Evolutionary conservation across 1,140 invertebrate species (phyloP), one percentile per base, ranked within the genome.

Genomic region (Propsilocerus akamusi): DNA sequence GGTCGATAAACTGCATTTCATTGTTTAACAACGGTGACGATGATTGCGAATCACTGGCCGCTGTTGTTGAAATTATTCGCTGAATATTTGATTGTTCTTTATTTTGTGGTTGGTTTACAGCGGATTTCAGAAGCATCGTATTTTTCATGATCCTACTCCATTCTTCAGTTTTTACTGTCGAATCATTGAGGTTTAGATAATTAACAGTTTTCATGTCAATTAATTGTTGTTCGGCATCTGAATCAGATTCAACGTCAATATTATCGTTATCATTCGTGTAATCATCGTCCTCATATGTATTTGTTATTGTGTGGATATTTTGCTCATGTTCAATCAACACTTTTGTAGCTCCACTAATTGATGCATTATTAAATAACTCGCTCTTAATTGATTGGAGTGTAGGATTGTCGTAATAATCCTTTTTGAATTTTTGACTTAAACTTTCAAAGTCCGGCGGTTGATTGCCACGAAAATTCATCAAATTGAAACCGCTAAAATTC

Each of bases 161-260:
- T 41, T 41, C 34, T 17, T 41, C 34, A 17, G 5, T 41, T 20
- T 41, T 41, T 17, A 41, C 14, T 17, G n/a, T 41, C 14, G 34
- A 41, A 17, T 41, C 34, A 41, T 20, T 41, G 5, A 41, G 22
- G 10, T 41, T 41, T 20, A 20, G 14, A 41, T 41, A 41, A 41
- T 41, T 41, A 7, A 41, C 17, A 20, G 17, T 14, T 41, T 41
- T 41, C 14, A 41, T 8, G 8, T 41, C 34, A 41, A 14, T 17
- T 17, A 37, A 14, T n/a, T 41, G 34, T 20, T 41, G 34, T 7
- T 41, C 34, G 11, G 63, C 57, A 22, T 52, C 51, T 2, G 25
- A 14, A 48, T 55, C 58, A 20, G 60, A 62, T 49, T 64, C 63
- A 34, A 65, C 63, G 47, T 65, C 63, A 48, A 65, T 65, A 51